Evolutionary conservation across 2,113 vertebrate genomes (phyloP), one percentile per base, ranked within the genome.

Genomic region (Alouatta palliata): DNA sequence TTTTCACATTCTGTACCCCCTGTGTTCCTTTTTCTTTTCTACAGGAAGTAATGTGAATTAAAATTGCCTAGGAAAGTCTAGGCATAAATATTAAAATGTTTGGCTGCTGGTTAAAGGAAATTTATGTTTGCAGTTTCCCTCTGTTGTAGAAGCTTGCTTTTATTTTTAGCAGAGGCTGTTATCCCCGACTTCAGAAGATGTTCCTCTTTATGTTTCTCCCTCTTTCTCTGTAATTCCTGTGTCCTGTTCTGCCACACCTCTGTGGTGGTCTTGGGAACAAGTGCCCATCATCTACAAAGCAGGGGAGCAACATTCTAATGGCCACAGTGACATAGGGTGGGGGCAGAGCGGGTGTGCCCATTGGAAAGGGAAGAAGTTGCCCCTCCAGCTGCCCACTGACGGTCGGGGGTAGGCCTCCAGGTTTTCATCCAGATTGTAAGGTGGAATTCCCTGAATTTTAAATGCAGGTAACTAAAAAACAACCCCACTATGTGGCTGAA

Each of bases 101-200:
- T 97, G 94, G 95, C 96, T 90, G 71, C 21, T 94, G 5, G 97
- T 98, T 97, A 94, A 98, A 97, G 76, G 11, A n/a, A 91, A 58
- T 75, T 90, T 93, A 79, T 96, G 27, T 71, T 47, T 54, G 86
- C 92, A 82, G 49, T 87, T 94, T 71, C 95, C 97, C 95, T 97
- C 95, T 97, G 89, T 96, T 64, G 86, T 90, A 83, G 94, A 96
- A 97, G 97, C 96, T 91, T 90, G 40, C 76, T 94, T 90, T 88
- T 96, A 91, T 90, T 98, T 98, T 90, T 94, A 66, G 47, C 5
- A 85, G 52, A 91, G 84, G 90, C 76, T 97, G 95, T 97, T 98
- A 97, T 97, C 75, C 96, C 93, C 73, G 93, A 71, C 88, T 14
- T 87, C 35, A 84, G 66, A 90, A 94, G 82, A 47, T 20, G 52